Percentiles rank a stretch among this genome's conserved stretches.
Conservation (phyloP, 2,888 invertebrate genomes). For the Podotricha telesiphe region DNA sequence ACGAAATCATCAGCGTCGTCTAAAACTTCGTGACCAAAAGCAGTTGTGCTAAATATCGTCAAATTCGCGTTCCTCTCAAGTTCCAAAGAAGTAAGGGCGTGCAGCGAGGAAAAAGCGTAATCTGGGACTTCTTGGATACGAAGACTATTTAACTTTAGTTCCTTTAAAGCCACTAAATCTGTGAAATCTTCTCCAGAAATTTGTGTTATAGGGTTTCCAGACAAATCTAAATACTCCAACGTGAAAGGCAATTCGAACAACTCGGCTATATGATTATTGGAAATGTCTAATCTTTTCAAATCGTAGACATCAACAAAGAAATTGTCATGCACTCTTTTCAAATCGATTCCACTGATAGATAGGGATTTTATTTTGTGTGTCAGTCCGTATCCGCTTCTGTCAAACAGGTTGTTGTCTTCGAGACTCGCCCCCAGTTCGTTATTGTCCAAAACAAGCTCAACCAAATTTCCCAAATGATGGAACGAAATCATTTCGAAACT, state of each 20-base stretch:
- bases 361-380: constrained; percentile 63
- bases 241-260: constrained; percentile 83
- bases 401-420: constrained; percentile 62
- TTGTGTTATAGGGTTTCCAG: constrained; percentile 82
- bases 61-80: constrained; percentile 83
- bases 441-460: constrained; percentile 71
- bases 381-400: constrained; percentile 66
- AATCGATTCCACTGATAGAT: constrained; percentile 63
- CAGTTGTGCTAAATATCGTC: constrained; percentile 71
- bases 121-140: constrained; percentile 77
- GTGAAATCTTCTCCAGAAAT: constrained; percentile 77
- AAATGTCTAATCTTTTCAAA: constrained; percentile 71
- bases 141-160: constrained; percentile 83
- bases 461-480: constrained; percentile 64
- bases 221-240: constrained; percentile 84
- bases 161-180: constrained; percentile 78
- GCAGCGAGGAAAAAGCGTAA: constrained; percentile 82
- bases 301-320: constrained; percentile 75
- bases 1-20: constrained; percentile 71
- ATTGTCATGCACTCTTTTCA: constrained; percentile 64
- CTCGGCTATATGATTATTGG: constrained; percentile 80
- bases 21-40: constrained; percentile 68
- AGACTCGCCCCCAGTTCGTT: constrained; percentile 70
- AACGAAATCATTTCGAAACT: constrained; percentile 67
- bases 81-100: constrained; percentile 76